Conservation (phyloP, 2,113 vertebrate genomes). For the Pteropus alecto region DNA sequence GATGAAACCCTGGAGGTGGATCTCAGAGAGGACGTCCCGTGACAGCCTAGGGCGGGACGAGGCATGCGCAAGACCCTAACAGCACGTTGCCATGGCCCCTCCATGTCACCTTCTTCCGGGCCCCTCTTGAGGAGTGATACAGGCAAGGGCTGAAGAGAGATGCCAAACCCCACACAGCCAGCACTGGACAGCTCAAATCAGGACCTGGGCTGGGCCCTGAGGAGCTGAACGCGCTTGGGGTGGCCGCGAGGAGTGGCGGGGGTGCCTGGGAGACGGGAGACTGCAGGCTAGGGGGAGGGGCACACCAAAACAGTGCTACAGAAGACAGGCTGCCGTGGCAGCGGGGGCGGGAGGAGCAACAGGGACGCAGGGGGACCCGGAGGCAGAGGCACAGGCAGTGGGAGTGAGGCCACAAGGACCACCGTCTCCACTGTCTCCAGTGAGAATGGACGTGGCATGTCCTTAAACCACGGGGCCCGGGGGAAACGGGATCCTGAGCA, state of each 20-base stretch:
- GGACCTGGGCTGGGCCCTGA: neutral
- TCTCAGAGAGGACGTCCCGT: neutral
- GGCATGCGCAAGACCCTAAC: neutral
- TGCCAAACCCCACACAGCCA: neutral
- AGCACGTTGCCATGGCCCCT: neutral
- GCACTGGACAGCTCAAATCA: neutral
- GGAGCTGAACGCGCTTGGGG: neutral
- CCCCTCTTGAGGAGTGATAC: neutral
- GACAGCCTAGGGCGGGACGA: neutral
- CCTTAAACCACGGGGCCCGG: neutral
- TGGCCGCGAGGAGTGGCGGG: neutral
- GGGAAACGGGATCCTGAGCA: neutral
- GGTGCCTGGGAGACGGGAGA: neutral
- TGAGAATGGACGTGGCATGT: accelerated
- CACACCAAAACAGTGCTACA: no score
- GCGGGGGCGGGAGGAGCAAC: neutral
- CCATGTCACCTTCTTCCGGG: neutral
- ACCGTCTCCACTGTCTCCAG: neutral
- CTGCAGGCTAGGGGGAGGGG: no score
- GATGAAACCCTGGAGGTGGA: neutral
- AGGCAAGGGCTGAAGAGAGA: neutral
- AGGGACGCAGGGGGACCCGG: neutral
- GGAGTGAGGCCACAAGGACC: neutral
- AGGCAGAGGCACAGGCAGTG: neutral
- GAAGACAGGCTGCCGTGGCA: neutral